Conservation (phyloP, 1,140 invertebrate genomes). For the Diorhabda sublineata region DNA sequence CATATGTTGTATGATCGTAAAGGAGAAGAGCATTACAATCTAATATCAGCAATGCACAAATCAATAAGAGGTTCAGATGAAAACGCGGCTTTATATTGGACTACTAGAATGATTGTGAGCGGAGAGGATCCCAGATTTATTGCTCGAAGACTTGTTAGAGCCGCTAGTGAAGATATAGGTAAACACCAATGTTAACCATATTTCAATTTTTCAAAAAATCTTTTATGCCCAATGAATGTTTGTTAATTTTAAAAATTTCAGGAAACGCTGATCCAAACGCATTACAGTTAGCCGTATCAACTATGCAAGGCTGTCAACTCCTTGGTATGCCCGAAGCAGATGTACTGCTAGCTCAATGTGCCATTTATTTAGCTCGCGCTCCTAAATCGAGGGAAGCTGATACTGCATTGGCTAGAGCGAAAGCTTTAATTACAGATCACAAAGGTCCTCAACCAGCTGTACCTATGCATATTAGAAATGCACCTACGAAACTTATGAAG, state of each 20-base stretch:
- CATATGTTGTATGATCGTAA: constrained; percentile 73
- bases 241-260: constrained; percentile 25
- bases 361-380: constrained; percentile 69
- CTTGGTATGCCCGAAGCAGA: constrained; percentile 80
- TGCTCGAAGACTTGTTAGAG: constrained; percentile 68
- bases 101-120: constrained; percentile 72
- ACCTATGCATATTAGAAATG: constrained; percentile 73
- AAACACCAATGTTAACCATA: constrained; percentile 1
- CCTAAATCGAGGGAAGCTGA: constrained; percentile 72
- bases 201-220: too few species aligned
- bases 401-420: constrained; percentile 60
- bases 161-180: constrained; percentile 69
- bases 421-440: constrained; percentile 54
- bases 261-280: constrained; percentile 56
- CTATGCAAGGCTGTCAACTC: constrained; percentile 74
- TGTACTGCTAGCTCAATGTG: constrained; percentile 71
- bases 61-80: constrained; percentile 78
- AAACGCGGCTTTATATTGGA: constrained; percentile 80
- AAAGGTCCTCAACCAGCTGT: constrained; percentile 68
- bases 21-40: constrained; percentile 82
- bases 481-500: constrained; percentile 74
- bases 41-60: constrained; percentile 79
- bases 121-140: constrained; percentile 83
- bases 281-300: constrained; percentile 61
- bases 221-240: too few species aligned